These are phyloP conservation scores for Loxodonta africana DNA, from an alignment of 2,113 vertebrate species.

Conservation along the genomic window DNA sequence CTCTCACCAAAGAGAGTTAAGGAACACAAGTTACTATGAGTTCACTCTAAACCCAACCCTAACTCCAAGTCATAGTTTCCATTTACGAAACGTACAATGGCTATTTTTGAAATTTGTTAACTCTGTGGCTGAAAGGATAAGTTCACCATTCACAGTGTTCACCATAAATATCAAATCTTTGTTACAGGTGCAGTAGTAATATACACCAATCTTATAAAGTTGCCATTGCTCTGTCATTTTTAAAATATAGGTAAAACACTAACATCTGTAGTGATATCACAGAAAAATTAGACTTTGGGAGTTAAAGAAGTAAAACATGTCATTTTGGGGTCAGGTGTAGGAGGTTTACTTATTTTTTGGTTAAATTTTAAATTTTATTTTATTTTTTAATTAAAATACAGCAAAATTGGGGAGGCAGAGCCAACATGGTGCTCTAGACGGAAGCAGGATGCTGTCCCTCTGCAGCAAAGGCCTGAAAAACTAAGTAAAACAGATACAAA, in stretches of 20 bases:
- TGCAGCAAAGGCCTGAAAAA: no score
- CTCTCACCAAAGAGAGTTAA: background rate
- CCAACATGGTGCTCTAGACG: no score
- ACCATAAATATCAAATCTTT: background rate
- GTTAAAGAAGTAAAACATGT: no score
- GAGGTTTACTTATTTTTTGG: no score
- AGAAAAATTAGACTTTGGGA: no score
- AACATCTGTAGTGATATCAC: background rate
- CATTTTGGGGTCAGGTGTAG: no score
- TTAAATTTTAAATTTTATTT: no score
- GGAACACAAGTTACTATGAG: background rate
- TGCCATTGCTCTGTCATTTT: background rate
- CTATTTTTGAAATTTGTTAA: background rate
- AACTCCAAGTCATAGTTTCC: no score
- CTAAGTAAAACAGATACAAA: no score
- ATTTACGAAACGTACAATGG: background rate
- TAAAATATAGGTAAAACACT: background rate
- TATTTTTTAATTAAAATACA: no score
- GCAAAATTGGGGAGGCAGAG: no score
- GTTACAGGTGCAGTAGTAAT: background rate
- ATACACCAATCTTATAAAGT: background rate
- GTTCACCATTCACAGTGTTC: background rate
- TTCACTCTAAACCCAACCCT: background rate
- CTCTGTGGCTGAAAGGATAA: background rate
- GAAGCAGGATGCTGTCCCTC: no score